Percentiles rank a stretch among this genome's conserved stretches.
These are phyloP conservation scores for Thera obeliscata DNA, from an alignment of 2,888 invertebrate genomes.

Conservation along the genomic window DNA sequence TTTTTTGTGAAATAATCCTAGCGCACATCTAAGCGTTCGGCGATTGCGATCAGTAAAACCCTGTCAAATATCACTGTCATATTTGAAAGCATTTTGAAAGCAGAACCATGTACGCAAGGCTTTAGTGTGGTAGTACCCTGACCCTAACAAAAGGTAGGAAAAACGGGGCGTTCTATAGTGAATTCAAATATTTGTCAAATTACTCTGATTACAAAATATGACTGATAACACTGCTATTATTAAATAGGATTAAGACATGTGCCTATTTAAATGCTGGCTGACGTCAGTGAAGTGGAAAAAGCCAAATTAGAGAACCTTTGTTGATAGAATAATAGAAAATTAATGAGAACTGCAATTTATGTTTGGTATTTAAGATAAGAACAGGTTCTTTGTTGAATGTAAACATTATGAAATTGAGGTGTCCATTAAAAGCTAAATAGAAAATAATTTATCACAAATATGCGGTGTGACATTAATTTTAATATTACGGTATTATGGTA, in stretches of 20 bases:
- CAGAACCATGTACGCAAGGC: too few species aligned
- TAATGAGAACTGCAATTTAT: constrained; percentile 19
- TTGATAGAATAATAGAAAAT: constrained; percentile 11
- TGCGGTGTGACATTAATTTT: too few species aligned
- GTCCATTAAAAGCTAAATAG: background rate
- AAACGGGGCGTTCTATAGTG: too few species aligned
- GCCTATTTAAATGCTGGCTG: background rate
- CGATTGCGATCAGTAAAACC: too few species aligned
- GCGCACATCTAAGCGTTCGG: too few species aligned
- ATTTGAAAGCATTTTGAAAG: too few species aligned
- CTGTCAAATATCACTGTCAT: too few species aligned
- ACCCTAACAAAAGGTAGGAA: too few species aligned
- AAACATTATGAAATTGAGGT: constrained; percentile 6
- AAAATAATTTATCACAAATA: too few species aligned
- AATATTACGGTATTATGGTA: too few species aligned
- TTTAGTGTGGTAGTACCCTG: too few species aligned
- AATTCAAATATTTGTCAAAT: background rate
- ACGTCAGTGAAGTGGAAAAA: constrained; percentile 23
- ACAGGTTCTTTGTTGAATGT: constrained; percentile 17
- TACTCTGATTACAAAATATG: background rate
- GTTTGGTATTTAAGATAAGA: background rate
- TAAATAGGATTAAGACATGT: background rate
- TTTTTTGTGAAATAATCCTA: too few species aligned
- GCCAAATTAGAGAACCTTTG: constrained; percentile 11
- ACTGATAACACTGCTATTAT: background rate